Evolutionary conservation across 2,888 invertebrate genomes (phyloP), one percentile per base, ranked within the genome.

Genomic region (Aporophyla nigra): DNA sequence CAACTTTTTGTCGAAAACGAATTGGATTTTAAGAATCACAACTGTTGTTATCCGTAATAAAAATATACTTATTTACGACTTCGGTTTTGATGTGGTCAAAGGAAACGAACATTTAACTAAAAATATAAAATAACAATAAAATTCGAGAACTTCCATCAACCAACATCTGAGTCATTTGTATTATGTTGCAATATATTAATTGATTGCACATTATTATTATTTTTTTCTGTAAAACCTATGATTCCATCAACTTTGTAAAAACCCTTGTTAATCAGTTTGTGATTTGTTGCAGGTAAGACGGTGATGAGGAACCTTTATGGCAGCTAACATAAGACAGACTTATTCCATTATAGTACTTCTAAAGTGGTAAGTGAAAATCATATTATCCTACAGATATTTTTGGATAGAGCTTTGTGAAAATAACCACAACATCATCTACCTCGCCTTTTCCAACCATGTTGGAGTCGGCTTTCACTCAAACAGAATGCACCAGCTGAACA

Each of bases 241-340:
- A 72, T 68, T 79, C 24, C 33, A 65, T 72, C 43, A 56, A 58
- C 40, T 24, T 78, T 79, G 63, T 43, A 54, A 59, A 74, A 59
- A 43, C 53, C 49, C 19, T 21, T 76, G 72, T 53, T 82, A 53
- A 82, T 83, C 59, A 56, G 2, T 76, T 66, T 83, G 33, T 77
- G 75, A 24, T 65, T 87, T 86, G 86, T 87, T 86, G 24, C 88
- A 86, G 86, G 86, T 86, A 86, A 86, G 75, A 12, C 58, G 12
- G 9, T 16, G 59, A 71, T 63, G 63, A 62, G 46, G 54, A 68
- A 43, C 68, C 5, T 61, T n/a, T 53, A 63, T 61, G 21, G 65
- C 56, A 67, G 51, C 16, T 58, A 74, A 33, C 27, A 59, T 61
- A 40, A 46, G 21, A 6, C 56, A 19, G 14, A 16, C 10, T 40